Evolutionary conservation across 2,113 vertebrate species (phyloP).

Genomic region (Bos taurus): DNA sequence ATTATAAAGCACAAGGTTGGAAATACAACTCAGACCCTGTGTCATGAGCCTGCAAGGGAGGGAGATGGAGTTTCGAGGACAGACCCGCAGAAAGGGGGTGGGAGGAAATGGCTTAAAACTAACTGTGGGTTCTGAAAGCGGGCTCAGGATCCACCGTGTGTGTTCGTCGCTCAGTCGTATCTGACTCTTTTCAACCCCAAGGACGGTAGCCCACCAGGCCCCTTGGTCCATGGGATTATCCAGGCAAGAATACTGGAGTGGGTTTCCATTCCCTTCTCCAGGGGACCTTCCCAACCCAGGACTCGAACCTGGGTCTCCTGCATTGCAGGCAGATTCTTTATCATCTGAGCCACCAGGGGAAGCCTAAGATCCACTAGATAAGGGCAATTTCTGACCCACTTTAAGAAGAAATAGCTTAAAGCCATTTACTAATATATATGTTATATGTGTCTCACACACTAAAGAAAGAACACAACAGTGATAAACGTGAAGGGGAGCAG

Average conservation of each 20-base stretch:
- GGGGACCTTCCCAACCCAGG: background rate
- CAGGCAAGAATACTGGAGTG: background rate
- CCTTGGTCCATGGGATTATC: background rate
- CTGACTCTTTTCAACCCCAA: background rate
- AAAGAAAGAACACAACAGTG: fast-evolving
- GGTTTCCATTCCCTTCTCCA: background rate
- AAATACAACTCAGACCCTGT: background rate
- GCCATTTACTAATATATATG: background rate
- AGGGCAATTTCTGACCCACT: background rate
- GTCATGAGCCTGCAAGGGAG: no score
- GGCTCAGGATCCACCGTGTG: fast-evolving
- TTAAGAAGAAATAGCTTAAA: background rate
- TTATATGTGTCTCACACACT: fast-evolving
- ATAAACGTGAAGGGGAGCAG: fast-evolving
- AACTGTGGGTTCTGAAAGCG: no score
- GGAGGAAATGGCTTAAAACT: fast-evolving
- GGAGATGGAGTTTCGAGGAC: fast-evolving
- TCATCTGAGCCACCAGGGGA: background rate
- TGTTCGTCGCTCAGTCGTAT: fast-evolving
- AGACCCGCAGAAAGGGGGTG: fast-evolving
- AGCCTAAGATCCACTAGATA: background rate
- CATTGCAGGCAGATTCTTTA: background rate
- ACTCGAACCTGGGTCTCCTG: background rate
- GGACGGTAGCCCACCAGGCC: background rate
- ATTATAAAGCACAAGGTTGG: background rate